Evolutionary conservation across 2,888 invertebrate genomes (phyloP), one percentile per base, ranked within the genome.

Genomic region (Baronia brevicornis): DNA sequence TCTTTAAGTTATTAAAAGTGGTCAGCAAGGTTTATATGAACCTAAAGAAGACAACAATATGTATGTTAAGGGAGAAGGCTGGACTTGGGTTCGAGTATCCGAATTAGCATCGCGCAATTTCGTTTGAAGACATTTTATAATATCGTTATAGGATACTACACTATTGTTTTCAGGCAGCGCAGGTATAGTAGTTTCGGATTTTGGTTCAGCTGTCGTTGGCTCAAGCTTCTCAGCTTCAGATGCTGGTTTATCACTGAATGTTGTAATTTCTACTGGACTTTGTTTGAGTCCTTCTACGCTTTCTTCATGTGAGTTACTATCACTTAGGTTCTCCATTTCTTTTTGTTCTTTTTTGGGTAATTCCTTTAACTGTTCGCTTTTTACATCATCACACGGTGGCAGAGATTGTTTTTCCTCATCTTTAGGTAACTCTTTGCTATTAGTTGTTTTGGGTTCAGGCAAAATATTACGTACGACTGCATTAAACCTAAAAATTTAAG

Each of bases 391-490:
- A 26, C 74, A 73, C 4, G 65, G 65, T 13, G 38, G 39, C 4
- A 37, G 21, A 5, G 36, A 25, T 1, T 36, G 33, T 33, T 47
- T 43, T 5, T 19, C 35, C 14, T 43, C 43, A 6, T 15, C n/a
- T 8, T 28, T 6, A 20, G 34, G 40, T 14, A 33, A 35, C 5
- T 44, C 36, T n/a, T 28, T 12, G 17, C 6, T 14, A 22, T 39
- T 34, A n/a, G 36, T 11, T 4, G 25, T 10, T 22, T 43, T 48
- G 18, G 38, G 39, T 26, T 44, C 44, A 6, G 77, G 75, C 10
- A 70, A 49, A 41, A 72, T 69, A 30, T 65, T 71, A 49, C 65
- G 75, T 2, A 82, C 75, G 0, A 80, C 54, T 18, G 79, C 80
- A 30, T 80, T 82, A 23, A 36, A 36, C 10, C 36, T 36, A n/a